Conservation (phyloP, 2,888 invertebrate species). For the Drosophila lutescens region DNA sequence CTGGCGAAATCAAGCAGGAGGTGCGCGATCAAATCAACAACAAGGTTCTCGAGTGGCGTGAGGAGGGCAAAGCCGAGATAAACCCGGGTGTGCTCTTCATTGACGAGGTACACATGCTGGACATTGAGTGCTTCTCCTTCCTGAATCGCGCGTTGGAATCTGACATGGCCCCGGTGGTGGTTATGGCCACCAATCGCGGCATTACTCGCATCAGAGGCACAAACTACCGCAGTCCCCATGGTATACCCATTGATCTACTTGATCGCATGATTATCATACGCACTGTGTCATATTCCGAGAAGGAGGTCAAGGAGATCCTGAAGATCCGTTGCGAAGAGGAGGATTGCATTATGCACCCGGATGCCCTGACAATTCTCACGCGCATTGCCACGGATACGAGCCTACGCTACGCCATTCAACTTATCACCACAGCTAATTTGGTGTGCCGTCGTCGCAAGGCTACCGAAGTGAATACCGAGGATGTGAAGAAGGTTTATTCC, state of each 20-base stretch:
- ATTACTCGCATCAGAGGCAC: constrained; percentile 98
- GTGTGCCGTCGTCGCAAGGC: constrained; percentile 96
- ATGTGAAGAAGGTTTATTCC: constrained; percentile 97
- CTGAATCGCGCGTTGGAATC: constrained; percentile 98
- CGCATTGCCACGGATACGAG: constrained; percentile 97
- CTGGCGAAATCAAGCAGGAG: constrained; percentile 99
- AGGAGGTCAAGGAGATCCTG: constrained; percentile 95
- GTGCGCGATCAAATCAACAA: constrained; percentile 99
- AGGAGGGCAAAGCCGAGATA: constrained; percentile 99
- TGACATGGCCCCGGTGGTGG: constrained; percentile 98
- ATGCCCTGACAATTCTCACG: constrained; percentile 95
- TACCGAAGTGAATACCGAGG: constrained; percentile 92
- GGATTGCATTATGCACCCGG: constrained; percentile 96
- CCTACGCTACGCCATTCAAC: constrained; percentile 97
- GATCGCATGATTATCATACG: constrained; percentile 98
- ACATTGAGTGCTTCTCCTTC: constrained; percentile 99
- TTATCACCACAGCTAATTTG: constrained; percentile 97
- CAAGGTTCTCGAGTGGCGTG: constrained; percentile 99
- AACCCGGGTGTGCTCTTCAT: constrained; percentile 99
- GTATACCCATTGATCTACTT: constrained; percentile 97
- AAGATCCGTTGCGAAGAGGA: constrained; percentile 99
- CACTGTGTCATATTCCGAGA: constrained; percentile 93
- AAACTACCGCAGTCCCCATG: constrained; percentile 96
- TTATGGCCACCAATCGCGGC: constrained; percentile 99
- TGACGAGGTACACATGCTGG: constrained; percentile 99